Evolutionary conservation across 2,888 invertebrate genomes (phyloP), one percentile per base, ranked within the genome.

Genomic region (Acleris emargana): DNA sequence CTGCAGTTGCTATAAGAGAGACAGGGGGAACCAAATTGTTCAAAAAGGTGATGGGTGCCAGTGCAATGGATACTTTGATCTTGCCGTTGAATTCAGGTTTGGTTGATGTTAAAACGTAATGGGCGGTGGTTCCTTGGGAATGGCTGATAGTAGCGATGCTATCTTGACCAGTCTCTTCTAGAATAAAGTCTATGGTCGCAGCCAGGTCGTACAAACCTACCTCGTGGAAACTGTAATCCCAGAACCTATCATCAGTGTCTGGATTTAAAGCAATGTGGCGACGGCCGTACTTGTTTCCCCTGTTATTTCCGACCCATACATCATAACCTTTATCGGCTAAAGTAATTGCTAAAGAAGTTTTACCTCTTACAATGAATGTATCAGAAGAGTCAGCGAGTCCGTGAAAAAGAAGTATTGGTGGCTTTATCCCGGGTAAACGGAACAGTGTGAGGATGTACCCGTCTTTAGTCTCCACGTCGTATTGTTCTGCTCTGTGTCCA

Each of bases 381-480:
- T 78, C 78, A 0, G 76, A 52, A 0, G 76, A 67, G 61, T 79
- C 80, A n/a, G 71, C 28, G 0, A 80, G 5, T 0, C 83, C 83
- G 43, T 81, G 82, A 6, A 64, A 45, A 0, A 80, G 50, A 1
- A 81, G 45, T 1, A 82, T 64, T 0, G 78, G 75, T 5, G 62
- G 62, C 1, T 59, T 67, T 18, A 73, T 18, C 0, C 78, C 80
- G 7, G 69, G 72, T 7, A 84, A 63, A 13, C 72, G 69, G 55
- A 72, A 79, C 0, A 80, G 20, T 4, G 70, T 73, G 13, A 81
- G 67, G 4, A 76, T 73, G 64, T 83, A 83, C 5, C 77, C 79
- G 51, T 83, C 83, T 25, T 79, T 72, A 5, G 82, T 82, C 11
- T 58, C 66, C 5, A 80, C 72, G 2, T 73, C 55, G 53, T 80